Conservation (phyloP, 2,888 invertebrate species). For the Cerastis rubricosa region DNA sequence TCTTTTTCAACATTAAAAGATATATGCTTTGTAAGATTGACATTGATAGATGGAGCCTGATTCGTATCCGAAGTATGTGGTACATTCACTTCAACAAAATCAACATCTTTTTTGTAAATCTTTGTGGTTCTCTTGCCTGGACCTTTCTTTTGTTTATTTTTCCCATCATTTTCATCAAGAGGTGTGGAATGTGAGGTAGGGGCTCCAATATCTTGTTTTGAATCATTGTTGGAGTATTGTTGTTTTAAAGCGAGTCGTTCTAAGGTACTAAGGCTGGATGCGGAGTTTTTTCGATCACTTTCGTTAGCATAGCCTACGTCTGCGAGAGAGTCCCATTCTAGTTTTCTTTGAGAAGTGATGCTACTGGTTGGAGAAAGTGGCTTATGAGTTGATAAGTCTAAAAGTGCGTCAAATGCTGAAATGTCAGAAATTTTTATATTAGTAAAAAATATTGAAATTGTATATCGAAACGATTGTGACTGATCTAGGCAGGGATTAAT, state of each 20-base stretch:
- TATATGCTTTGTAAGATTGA: slow-evolving; percentile 87
- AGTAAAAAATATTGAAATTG: background rate
- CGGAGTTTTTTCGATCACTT: slow-evolving; percentile 88
- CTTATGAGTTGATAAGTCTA: slow-evolving; percentile 84
- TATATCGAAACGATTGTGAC: background rate
- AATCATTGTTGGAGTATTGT: slow-evolving; percentile 86
- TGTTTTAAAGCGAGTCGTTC: slow-evolving; percentile 91
- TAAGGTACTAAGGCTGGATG: slow-evolving; percentile 90
- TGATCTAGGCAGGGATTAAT: slow-evolving; percentile 9
- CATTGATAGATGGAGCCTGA: slow-evolving; percentile 80
- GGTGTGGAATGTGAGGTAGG: slow-evolving; percentile 91
- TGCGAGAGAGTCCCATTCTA: slow-evolving; percentile 97
- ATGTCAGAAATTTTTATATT: slow-evolving; percentile 52
- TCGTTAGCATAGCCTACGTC: slow-evolving; percentile 95
- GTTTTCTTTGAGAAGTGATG: slow-evolving; percentile 93
- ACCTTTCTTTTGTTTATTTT: slow-evolving; percentile 79
- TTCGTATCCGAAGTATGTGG: slow-evolving; percentile 75
- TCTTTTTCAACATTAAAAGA: slow-evolving; percentile 87
- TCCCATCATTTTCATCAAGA: slow-evolving; percentile 78
- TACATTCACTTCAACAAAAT: slow-evolving; percentile 83
- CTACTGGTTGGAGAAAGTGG: slow-evolving; percentile 94
- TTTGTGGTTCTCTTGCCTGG: slow-evolving; percentile 81
- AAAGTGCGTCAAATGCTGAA: slow-evolving; percentile 83
- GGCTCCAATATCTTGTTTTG: slow-evolving; percentile 80
- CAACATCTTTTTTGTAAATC: slow-evolving; percentile 83